phyloP scores from a whole-genome alignment of 2,113 vertebrate genomes.

The Monopterus albus region DNA sequence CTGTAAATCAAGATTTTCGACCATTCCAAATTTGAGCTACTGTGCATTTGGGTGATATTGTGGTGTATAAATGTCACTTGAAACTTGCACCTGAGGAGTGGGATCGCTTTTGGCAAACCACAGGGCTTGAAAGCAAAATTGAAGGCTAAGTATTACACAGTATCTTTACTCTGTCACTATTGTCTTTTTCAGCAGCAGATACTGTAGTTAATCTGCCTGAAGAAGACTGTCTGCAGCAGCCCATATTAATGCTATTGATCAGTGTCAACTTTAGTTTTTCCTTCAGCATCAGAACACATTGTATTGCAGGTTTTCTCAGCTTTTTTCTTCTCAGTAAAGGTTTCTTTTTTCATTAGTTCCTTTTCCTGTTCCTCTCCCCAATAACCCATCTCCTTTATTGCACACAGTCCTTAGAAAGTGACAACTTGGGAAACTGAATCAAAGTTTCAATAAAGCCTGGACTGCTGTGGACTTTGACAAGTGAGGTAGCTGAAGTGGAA shows the following conservation, averaged over 20 bases:
- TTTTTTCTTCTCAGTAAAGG: constrained; percentile 50
- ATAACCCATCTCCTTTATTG: constrained; percentile 81
- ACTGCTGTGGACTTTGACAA: constrained; percentile 77
- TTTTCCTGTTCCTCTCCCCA: constrained; percentile 59
- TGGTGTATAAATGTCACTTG: constrained; percentile 7
- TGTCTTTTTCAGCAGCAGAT: constrained; percentile 55
- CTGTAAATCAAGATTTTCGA: neutral
- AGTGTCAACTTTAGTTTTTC: constrained; percentile 71
- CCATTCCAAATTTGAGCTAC: constrained; percentile 5
- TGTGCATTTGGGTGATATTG: too few relatives aligned
- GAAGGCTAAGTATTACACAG: constrained; percentile 20
- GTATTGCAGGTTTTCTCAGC: constrained; percentile 16
- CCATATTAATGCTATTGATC: constrained; percentile 82
- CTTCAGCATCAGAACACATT: constrained; percentile 48
- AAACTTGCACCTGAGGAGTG: constrained; percentile 3
- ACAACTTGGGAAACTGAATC: constrained; percentile 79
- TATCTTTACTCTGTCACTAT: constrained; percentile 30
- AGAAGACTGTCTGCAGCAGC: constrained; percentile 58
- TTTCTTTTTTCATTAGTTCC: constrained; percentile 70
- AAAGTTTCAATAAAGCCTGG: constrained; percentile 81
- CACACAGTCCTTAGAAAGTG: constrained; percentile 77
- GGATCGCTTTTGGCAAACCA: neutral
- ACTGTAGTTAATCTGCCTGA: constrained; percentile 63
- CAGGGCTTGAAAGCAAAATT: neutral
- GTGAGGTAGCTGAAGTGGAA: constrained; percentile 65